Conservation (phyloP, 2,797 vertebrate species). For the Fundulus diaphanus region DNA sequence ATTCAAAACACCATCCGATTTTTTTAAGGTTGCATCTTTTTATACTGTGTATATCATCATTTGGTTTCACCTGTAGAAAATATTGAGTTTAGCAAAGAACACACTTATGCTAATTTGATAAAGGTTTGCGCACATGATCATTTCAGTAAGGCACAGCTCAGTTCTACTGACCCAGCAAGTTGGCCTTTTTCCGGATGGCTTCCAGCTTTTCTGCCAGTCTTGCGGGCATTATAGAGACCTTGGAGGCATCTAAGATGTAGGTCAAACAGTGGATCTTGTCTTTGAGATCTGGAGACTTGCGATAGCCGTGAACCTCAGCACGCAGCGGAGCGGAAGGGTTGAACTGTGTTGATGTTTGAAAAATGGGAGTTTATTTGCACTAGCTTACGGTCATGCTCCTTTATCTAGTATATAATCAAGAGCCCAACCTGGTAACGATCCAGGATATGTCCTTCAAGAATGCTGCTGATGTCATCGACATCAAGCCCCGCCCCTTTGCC, state of each 20-base stretch:
- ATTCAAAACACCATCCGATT: no score
- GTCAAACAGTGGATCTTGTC: slow-evolving; percentile 70
- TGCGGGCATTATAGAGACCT: slow-evolving; percentile 48
- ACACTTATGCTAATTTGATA: no score
- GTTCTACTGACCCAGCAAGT: slow-evolving; percentile 49
- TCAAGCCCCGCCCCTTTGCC: slow-evolving; percentile 46
- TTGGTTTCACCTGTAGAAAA: no score
- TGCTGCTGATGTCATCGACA: slow-evolving; percentile 3
- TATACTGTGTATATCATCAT: no score
- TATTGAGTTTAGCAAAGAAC: no score
- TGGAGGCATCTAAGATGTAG: slow-evolving; percentile 62
- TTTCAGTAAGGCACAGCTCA: not conserved
- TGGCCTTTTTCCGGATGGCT: slow-evolving; percentile 50
- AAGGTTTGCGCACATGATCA: not conserved
- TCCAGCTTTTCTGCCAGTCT: slow-evolving; percentile 54
- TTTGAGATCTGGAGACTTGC: slow-evolving; percentile 17
- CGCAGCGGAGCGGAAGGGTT: slow-evolving; percentile 46
- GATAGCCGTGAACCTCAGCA: not conserved
- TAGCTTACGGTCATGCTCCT: slow-evolving; percentile 49
- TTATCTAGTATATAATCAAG: not conserved
- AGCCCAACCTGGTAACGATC: slow-evolving; percentile 66
- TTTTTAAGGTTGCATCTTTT: no score
- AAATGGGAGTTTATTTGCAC: slow-evolving; percentile 29
- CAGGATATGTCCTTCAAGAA: slow-evolving; percentile 60
- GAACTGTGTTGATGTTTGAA: slow-evolving; percentile 41